Evolutionary conservation across 2,888 invertebrate genomes (phyloP), one percentile per base, ranked within the genome.

Genomic region (Drosophila affinis): DNA sequence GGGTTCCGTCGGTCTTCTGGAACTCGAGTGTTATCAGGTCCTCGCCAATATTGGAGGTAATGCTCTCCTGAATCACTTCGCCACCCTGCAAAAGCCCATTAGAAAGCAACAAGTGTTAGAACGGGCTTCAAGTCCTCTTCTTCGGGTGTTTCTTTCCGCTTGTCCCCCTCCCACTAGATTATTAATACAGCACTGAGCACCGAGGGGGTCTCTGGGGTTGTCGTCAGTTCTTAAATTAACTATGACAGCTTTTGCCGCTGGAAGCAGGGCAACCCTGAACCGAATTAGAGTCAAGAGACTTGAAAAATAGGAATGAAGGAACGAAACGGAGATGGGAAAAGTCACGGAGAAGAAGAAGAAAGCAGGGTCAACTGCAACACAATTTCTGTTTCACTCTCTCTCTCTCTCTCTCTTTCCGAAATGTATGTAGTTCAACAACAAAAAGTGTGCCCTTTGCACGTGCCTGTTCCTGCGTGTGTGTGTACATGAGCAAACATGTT

Each of bases 41-140:
- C 87, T 97, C 97, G 44, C 96, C 96, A 74, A 97, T 95, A 93
- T 98, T 98, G 59, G 98, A 96, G 80, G 95, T 95, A 90, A 98
- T 98, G 81, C 95, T 97, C 93, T 98, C 98, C 91, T 97, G 96
- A 89, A 98, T 95, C 80, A 98, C 96, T 93, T 98, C 98, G 58
- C 98, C 98, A 86, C 98, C 98, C 97, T 98, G 93, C 46, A 52
- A 69, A 44, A 14, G 34, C 39, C 10, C 49, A 45, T 65, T 32
- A 53, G 24, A 54, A 29, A 63, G 80, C 82, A 85, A 82, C 80
- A 85, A 85, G 79, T 85, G 72, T 65, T 45, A 60, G 61, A 21
- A 45, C 21, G 18, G 54, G 24, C 17, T 34, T 53, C n/a, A 21
- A 47, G 47, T 67, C 72, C 62, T 51, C 55, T 21, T 44, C 51